Evolutionary conservation across 2,113 vertebrate species (phyloP).

Genomic region (Vidua macroura): DNA sequence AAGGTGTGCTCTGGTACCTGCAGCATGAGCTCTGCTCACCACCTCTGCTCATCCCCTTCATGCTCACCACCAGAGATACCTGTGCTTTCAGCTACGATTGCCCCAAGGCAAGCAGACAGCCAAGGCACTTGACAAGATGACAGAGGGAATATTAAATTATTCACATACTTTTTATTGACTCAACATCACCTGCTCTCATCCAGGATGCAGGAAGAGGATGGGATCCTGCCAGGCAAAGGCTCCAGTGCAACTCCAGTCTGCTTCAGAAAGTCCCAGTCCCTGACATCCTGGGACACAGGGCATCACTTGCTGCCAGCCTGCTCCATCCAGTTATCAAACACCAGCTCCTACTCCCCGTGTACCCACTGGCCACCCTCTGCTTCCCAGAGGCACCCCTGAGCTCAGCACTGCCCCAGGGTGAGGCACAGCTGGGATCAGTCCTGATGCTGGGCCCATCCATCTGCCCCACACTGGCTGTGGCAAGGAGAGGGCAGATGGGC

Average conservation of each 20-base stretch:
- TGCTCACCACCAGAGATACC: background rate
- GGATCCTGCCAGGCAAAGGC: background rate
- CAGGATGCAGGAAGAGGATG: background rate
- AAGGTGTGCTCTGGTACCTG: background rate
- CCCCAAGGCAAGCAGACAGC: background rate
- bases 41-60: background rate
- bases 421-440: background rate
- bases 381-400: background rate
- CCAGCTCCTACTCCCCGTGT: background rate
- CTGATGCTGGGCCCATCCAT: background rate
- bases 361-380: background rate
- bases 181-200: background rate
- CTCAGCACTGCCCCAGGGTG: background rate
- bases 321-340: background rate
- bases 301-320: background rate
- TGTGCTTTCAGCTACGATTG: rapidly evolving
- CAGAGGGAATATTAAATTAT: rapidly evolving
- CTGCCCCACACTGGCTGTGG: background rate
- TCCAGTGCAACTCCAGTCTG: background rate
- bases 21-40: background rate
- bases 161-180: background rate
- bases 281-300: rapidly evolving
- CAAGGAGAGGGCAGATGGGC: background rate
- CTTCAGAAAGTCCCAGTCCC: background rate
- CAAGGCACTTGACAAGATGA: background rate